phyloP scores from a whole-genome alignment of 30 jellyfish, hydroid and myxozoan genomes.

The Hydractinia symbiolongicarpus region DNA sequence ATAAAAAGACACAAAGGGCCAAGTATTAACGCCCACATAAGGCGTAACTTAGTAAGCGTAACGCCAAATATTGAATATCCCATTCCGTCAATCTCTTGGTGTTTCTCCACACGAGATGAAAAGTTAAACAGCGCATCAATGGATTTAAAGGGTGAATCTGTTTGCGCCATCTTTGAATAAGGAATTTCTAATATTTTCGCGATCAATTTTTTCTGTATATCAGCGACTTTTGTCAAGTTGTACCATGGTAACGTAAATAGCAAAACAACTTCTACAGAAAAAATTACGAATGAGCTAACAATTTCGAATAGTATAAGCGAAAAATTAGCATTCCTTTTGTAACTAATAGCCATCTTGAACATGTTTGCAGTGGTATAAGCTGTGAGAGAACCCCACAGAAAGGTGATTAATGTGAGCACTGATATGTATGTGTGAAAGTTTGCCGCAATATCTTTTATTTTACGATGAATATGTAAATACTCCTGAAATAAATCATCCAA shows the following conservation, averaged over 20 bases:
- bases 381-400: constrained; percentile 3
- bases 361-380: neutral
- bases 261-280: neutral
- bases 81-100: neutral
- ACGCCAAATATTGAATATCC: constrained; percentile 8
- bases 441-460: neutral
- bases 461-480: neutral
- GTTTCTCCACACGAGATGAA: neutral
- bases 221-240: neutral
- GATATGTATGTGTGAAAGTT: neutral
- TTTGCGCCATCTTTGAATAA: neutral
- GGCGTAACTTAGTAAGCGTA: neutral
- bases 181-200: neutral
- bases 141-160: neutral
- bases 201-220: neutral
- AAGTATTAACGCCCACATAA: constrained; percentile 6
- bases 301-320: neutral
- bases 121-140: neutral
- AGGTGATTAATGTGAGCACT: neutral
- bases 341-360: neutral
- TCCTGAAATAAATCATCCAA: neutral
- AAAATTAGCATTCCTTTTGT: neutral
- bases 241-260: neutral
- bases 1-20: constrained; percentile 21
- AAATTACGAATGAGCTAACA: neutral